Percentiles rank a stretch among this genome's conserved stretches.
phyloP scores from a whole-genome alignment of 2,113 vertebrate species.

The Elgaria multicarinata region DNA sequence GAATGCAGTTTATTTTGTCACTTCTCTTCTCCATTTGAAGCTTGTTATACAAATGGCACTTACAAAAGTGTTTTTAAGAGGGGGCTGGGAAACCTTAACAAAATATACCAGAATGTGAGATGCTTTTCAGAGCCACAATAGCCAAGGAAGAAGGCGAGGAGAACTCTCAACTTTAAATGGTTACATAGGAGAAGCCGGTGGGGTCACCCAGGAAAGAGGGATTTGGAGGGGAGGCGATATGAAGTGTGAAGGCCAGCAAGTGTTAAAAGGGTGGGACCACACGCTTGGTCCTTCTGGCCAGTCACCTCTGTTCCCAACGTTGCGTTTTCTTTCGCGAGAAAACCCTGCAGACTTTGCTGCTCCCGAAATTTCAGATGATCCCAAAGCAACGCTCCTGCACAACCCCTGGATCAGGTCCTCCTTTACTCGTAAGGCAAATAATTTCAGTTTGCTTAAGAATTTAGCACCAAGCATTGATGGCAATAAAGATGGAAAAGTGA shows the following conservation, averaged over 20 bases:
- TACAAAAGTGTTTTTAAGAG: conserved; percentile 87
- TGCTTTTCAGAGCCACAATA: conserved; percentile 71
- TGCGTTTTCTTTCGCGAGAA: too few relatives aligned
- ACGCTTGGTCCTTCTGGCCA: conserved; percentile 48
- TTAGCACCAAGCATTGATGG: conserved; percentile 73
- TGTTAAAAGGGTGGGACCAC: conserved; percentile 41
- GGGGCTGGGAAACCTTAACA: conserved; percentile 74
- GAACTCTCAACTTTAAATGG: conserved; percentile 50
- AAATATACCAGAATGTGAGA: conserved; percentile 72
- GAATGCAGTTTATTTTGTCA: conserved; percentile 80
- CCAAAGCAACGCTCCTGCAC: not conserved
- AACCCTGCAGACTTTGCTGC: too few relatives aligned
- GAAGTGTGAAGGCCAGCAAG: conserved; percentile 21
- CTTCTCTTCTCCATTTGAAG: conserved; percentile 85
- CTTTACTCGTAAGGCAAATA: conserved; percentile 33
- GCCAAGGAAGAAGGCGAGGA: conserved; percentile 55
- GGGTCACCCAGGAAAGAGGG: not conserved
- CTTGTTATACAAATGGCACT: conserved; percentile 96
- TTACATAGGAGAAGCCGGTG: conserved; percentile 61
- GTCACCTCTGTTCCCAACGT: not conserved
- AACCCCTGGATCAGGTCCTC: not conserved
- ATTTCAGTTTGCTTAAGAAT: conserved; percentile 32
- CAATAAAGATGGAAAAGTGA: conserved; percentile 30
- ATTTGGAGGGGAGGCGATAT: not conserved
- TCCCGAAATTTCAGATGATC: not conserved